A percentile compares a stretch with the other conserved stretches of the same genome.
phyloP scores from a whole-genome alignment of 1,140 invertebrate species.

The Drosophila teissieri region DNA sequence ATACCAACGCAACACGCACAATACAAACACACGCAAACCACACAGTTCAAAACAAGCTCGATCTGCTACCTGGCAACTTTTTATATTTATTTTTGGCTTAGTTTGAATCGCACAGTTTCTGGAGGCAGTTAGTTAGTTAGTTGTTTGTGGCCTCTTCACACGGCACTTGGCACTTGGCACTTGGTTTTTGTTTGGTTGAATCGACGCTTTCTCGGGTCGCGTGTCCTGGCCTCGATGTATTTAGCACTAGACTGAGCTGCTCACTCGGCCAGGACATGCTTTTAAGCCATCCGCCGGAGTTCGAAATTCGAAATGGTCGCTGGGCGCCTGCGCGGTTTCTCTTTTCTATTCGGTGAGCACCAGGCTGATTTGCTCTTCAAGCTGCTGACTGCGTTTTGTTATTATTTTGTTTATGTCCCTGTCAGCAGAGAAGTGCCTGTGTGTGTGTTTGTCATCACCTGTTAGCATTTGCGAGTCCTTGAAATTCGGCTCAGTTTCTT shows the following conservation, averaged over 20 bases:
- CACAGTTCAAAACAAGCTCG: constrained; percentile 14
- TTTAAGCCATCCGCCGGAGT: constrained; percentile 47
- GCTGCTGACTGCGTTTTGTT: constrained; percentile 65
- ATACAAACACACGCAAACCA: constrained; percentile 20
- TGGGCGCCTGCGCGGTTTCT: constrained; percentile 46
- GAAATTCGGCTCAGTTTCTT: constrained; percentile 57
- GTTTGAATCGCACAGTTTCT: constrained; percentile 40
- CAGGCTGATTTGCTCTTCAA: constrained; percentile 36
- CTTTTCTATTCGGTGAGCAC: neutral
- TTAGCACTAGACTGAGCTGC: constrained; percentile 78
- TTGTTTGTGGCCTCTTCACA: constrained; percentile 43
- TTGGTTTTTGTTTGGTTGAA: constrained; percentile 24
- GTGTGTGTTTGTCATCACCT: constrained; percentile 74
- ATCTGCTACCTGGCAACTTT: constrained; percentile 28
- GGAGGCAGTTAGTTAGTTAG: constrained; percentile 26
- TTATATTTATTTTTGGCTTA: constrained; percentile 5
- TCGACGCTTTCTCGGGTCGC: constrained; percentile 36
- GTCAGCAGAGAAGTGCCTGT: constrained; percentile 25
- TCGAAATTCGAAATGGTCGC: constrained; percentile 49
- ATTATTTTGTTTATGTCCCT: constrained; percentile 77
- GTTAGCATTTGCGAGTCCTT: constrained; percentile 82
- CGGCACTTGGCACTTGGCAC: constrained; percentile 59
- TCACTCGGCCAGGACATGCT: constrained; percentile 68
- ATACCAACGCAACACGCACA: constrained; percentile 19
- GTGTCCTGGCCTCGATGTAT: constrained; percentile 70